Evolutionary conservation across 2,113 vertebrate species (phyloP).

Genomic region (Dipodomys ordii): DNA sequence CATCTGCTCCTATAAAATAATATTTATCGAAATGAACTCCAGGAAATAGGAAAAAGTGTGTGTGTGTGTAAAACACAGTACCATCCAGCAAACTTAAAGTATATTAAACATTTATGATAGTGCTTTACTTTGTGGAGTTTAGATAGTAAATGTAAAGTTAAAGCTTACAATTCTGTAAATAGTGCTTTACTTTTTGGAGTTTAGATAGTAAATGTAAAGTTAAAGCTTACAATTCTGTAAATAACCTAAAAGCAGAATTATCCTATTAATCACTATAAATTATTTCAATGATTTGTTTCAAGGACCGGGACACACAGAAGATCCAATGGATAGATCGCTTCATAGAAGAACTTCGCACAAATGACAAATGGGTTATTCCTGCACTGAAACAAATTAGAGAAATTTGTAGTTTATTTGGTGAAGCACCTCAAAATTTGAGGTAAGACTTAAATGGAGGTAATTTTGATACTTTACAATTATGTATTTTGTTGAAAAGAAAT

Average conservation of each 20-base stretch:
- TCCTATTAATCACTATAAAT: slow-evolving; percentile 40
- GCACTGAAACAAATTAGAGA: slow-evolving; percentile 99
- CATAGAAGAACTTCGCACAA: slow-evolving; percentile 99
- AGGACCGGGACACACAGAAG: slow-evolving; percentile 99
- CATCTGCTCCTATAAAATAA: no score
- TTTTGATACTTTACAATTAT: neutral
- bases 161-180: no score
- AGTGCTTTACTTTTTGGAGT: slow-evolving; percentile 16
- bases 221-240: slow-evolving; percentile 45
- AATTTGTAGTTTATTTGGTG: slow-evolving; percentile 99
- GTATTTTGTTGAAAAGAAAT: slow-evolving; percentile 38
- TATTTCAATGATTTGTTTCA: slow-evolving; percentile 76
- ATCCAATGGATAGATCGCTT: slow-evolving; percentile 99
- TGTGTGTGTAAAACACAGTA: neutral
- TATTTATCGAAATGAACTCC: no score
- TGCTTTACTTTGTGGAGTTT: no score
- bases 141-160: no score
- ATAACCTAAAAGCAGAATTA: slow-evolving; percentile 23
- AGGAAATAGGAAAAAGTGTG: no score
- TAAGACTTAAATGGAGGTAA: slow-evolving; percentile 81
- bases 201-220: slow-evolving; percentile 55
- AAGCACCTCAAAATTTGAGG: slow-evolving; percentile 99
- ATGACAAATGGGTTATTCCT: slow-evolving; percentile 99
- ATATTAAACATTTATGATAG: slow-evolving; percentile 20
- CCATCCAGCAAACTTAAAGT: slow-evolving; percentile 35